Conservation (phyloP, 2,113 vertebrate genomes). For the Grantiella picta region DNA sequence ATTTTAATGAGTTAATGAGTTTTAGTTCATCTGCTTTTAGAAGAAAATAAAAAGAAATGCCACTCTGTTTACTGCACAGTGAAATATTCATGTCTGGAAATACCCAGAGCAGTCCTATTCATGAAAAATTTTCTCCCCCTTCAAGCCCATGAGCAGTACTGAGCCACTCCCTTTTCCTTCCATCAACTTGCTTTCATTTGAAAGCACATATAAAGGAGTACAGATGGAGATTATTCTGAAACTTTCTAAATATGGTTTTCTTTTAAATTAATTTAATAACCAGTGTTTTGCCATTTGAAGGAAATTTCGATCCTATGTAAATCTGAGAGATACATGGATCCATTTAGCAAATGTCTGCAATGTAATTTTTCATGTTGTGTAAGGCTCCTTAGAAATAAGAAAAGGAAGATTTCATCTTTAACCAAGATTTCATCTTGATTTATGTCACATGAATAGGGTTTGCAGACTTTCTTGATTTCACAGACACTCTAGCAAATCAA, state of each 20-base stretch:
- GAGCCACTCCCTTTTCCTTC: background rate
- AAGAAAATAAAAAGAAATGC: background rate
- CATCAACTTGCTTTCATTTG: background rate
- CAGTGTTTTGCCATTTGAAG: background rate
- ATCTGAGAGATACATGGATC: background rate
- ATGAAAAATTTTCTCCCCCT: background rate
- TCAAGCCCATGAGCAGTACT: background rate
- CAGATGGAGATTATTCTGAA: background rate
- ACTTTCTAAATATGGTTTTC: background rate
- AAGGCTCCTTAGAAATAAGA: background rate
- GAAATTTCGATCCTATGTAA: background rate
- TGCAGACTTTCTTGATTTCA: background rate
- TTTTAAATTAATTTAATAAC: background rate
- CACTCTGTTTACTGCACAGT: background rate
- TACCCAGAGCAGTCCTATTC: background rate
- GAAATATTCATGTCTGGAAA: background rate
- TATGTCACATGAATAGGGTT: background rate
- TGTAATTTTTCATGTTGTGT: background rate
- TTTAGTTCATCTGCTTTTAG: background rate
- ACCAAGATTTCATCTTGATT: background rate
- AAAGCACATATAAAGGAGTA: background rate
- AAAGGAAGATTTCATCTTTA: background rate
- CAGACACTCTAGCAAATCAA: background rate
- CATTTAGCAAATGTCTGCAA: background rate
- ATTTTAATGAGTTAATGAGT: background rate